Conservation (phyloP, 2,797 vertebrate genomes). For the Australoheros facetus region DNA sequence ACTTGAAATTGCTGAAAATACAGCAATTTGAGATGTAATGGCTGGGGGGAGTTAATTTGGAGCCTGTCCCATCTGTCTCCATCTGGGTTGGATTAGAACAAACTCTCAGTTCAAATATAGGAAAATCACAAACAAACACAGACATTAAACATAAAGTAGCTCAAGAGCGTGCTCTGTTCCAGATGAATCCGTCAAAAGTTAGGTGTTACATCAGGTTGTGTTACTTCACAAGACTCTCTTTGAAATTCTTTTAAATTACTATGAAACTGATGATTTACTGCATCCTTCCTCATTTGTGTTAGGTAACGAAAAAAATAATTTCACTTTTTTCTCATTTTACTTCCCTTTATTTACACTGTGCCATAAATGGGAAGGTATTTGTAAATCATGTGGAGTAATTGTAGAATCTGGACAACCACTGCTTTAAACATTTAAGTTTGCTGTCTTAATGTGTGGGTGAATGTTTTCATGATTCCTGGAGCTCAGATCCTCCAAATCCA, state of each 20-base stretch:
- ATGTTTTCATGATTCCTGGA: conserved; percentile 1
- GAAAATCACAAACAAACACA: conserved; percentile 11
- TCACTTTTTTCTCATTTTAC: conserved; percentile 1
- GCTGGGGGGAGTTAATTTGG: conserved; percentile 22
- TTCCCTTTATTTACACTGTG: background rate
- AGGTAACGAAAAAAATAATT: background rate
- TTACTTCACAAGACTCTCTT: background rate
- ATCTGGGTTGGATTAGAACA: conserved; percentile 39
- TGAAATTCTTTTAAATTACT: background rate
- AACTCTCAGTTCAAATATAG: conserved; percentile 21
- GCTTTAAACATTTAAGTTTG: conserved; percentile 26
- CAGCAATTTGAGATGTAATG: conserved; percentile 8
- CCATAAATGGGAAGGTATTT: background rate
- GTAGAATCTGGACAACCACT: conserved; percentile 2
- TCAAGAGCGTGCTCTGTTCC: background rate
- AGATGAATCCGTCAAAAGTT: background rate
- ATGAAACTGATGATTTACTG: background rate
- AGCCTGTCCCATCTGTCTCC: conserved; percentile 29
- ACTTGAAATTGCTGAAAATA: conserved; percentile 30
- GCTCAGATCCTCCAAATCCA: background rate
- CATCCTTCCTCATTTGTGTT: background rate
- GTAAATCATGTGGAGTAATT: conserved; percentile 1
- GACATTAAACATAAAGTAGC: background rate
- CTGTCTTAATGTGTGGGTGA: conserved; percentile 16
- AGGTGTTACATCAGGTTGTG: background rate